A percentile compares a stretch with the other conserved stretches of the same genome.
phyloP scores from a whole-genome alignment of 2,888 invertebrate genomes.

The Spilosoma lubricipeda region DNA sequence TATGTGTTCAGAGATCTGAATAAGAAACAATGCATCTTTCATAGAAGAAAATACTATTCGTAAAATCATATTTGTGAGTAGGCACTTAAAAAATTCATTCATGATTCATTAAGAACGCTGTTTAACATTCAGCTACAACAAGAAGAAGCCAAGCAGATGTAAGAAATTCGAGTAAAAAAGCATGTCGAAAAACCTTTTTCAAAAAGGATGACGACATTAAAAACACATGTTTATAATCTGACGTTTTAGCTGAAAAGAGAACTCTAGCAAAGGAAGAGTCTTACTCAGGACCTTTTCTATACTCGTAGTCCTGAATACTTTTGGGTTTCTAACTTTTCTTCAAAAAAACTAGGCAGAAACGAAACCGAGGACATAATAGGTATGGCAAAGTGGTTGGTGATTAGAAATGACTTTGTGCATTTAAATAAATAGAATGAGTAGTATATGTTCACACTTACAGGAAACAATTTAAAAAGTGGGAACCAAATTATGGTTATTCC shows the following conservation, averaged over 20 bases:
- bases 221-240: too few species aligned
- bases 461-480: slow-evolving; percentile 92
- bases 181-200: too few species aligned
- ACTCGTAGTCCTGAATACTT: background rate
- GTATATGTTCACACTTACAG: slow-evolving; percentile 83
- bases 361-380: too few species aligned
- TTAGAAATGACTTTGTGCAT: background rate
- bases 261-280: too few species aligned
- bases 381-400: background rate
- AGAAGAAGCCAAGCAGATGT: too few species aligned
- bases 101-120: too few species aligned
- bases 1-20: background rate
- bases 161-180: too few species aligned
- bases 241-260: too few species aligned
- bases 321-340: background rate
- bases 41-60: background rate
- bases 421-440: background rate
- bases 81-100: background rate
- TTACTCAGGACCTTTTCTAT: too few species aligned
- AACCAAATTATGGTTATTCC: slow-evolving; percentile 88
- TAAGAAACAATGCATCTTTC: background rate
- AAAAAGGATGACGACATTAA: too few species aligned
- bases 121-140: too few species aligned
- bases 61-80: background rate
- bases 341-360: background rate